Conservation (phyloP, 2,113 vertebrate species). For the Zosterops hypoxanthus region DNA sequence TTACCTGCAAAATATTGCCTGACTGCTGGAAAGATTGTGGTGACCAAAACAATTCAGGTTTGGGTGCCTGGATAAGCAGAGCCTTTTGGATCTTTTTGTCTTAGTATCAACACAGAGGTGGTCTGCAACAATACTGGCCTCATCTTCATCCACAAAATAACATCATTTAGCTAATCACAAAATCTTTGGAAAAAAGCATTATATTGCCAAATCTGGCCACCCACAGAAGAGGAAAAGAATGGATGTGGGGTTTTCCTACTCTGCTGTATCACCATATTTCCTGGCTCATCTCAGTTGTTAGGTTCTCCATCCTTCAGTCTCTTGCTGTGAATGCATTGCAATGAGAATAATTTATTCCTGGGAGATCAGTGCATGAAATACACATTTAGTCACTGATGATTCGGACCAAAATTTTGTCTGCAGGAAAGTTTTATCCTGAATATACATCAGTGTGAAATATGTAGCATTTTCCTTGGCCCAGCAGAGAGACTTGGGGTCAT, state of each 20-base stretch:
- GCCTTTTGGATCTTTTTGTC: neutral
- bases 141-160: neutral
- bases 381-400: neutral
- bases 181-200: neutral
- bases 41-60: neutral
- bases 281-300: neutral
- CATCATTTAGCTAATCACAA: neutral
- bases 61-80: neutral
- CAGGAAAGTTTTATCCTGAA: neutral
- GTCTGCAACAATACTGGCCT: neutral
- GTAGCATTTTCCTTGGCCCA: neutral
- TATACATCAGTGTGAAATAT: neutral
- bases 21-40: neutral
- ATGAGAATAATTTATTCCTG: neutral
- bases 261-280: neutral
- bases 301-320: neutral
- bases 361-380: neutral
- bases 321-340: neutral
- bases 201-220: neutral
- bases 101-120: neutral
- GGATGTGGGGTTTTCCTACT: neutral
- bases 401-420: neutral
- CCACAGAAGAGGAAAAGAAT: neutral
- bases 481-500: neutral
- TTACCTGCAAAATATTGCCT: neutral